Base-by-base conservation (phyloP, 1,140 invertebrate genomes). In the Bombus fervidus region DNA sequence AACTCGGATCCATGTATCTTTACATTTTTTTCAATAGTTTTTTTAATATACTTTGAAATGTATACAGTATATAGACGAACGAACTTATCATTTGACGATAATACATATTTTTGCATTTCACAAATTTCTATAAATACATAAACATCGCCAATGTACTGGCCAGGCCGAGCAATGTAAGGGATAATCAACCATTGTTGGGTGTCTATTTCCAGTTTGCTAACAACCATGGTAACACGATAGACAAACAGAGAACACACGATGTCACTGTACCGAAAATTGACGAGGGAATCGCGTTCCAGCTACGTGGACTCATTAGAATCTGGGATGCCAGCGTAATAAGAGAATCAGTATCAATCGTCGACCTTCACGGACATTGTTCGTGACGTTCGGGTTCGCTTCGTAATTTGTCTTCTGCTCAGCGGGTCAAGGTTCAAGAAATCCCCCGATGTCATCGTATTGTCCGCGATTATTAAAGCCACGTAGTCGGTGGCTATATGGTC, bases 371-470 rank as follows among this genome's bases (percentile, higher is more conserved):
- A 47, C 66, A 85, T 88, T 76, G 86, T 77, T 85, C 66, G 31
- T 71, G 59, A 43, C 53, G 31, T 53, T 53, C 47, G 69, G 12
- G 69, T 81, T 89, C 81, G 66, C 62, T 88, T 62, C 37, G 81
- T 37, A 72, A 75, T 87, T 87, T 88, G 71, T 87, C 81, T 88
- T 75, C 68, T 71, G 69, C n/a, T 13, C 3, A 28, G 28, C n/a
- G 66, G 64, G 66, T 88, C 81, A 77, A 83, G 86, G 59, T 41
- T 75, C 76, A 25, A 8, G 31, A 68, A 62, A 71, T 47, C 39
- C 25, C 13, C 8, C 37, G 62, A 76, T 39, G 34, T 69, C 47
- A 31, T 53, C 37, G 64, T 39, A 87, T 88, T 87, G 81, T 84
- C 41, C 53, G 57, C 53, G 68, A 53, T 85, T 80, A 87, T 64